A percentile compares a stretch with the other conserved stretches of the same genome.
Evolutionary conservation across 2,888 invertebrate genomes (phyloP).

Genomic region (Hypercompe scribonia): DNA sequence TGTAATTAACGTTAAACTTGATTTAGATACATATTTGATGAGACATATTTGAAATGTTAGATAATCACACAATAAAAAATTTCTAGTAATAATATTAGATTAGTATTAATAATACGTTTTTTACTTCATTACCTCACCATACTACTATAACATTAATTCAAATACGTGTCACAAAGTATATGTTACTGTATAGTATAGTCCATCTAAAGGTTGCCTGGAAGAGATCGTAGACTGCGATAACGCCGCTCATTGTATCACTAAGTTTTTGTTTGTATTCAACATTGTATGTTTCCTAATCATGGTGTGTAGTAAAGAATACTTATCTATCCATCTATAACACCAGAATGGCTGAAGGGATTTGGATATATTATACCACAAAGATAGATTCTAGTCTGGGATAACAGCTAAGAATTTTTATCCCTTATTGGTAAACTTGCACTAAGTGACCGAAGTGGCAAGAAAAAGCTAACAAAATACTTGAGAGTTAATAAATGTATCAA

Average conservation of each 20-base stretch:
- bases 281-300: too few relatives aligned
- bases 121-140: neutral
- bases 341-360: neutral
- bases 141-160: too few relatives aligned
- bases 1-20: constrained; percentile 6
- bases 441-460: neutral
- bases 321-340: too few relatives aligned
- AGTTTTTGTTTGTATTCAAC: too few relatives aligned
- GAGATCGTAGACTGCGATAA: too few relatives aligned
- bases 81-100: neutral
- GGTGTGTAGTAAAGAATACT: too few relatives aligned
- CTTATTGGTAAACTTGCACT: neutral
- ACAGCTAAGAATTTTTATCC: neutral
- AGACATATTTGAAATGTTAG: neutral
- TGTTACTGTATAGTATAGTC: too few relatives aligned
- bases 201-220: too few relatives aligned
- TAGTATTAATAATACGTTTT: neutral
- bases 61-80: neutral
- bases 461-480: neutral
- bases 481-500: neutral
- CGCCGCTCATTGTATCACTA: too few relatives aligned
- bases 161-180: too few relatives aligned
- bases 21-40: neutral
- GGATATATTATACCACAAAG: neutral
- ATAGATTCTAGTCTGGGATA: neutral